These are phyloP conservation scores for Diaprepes abbreviatus DNA, from an alignment of 2,888 invertebrate species.

Conservation along the genomic window DNA sequence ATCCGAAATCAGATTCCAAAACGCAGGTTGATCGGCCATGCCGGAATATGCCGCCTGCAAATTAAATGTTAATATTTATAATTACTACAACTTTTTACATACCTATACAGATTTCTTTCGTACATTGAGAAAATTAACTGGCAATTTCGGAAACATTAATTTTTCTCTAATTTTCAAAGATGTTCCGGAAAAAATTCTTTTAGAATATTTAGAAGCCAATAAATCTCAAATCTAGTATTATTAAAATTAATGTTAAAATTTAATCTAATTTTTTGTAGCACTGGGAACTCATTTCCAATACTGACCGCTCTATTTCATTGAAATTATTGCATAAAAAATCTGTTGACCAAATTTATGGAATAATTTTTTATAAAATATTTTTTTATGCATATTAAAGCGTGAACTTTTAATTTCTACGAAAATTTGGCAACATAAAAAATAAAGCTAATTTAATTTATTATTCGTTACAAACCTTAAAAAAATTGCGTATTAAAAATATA, in stretches of 20 bases:
- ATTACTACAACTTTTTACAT: neutral
- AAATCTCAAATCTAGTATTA: too few relatives aligned
- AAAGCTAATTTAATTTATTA: neutral
- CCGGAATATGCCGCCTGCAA: conserved; percentile 74
- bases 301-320: too few relatives aligned
- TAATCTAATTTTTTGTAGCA: too few relatives aligned
- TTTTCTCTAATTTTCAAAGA: too few relatives aligned
- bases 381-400: conserved; percentile 1
- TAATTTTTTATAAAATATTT: conserved; percentile 10
- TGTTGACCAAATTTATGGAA: neutral
- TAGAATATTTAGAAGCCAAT: too few relatives aligned
- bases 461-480: conserved; percentile 11
- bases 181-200: too few relatives aligned
- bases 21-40: conserved; percentile 85
- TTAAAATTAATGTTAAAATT: too few relatives aligned
- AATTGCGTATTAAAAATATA: conserved; percentile 8
- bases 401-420: neutral
- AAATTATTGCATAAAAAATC: neutral
- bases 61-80: conserved; percentile 59
- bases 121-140: too few relatives aligned
- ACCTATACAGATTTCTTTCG: conserved; percentile 13
- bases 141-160: too few relatives aligned
- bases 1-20: conserved; percentile 90
- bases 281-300: too few relatives aligned
- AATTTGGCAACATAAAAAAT: conserved; percentile 1